Conservation (phyloP, 2,888 invertebrate genomes). For the Athalia circularis region DNA sequence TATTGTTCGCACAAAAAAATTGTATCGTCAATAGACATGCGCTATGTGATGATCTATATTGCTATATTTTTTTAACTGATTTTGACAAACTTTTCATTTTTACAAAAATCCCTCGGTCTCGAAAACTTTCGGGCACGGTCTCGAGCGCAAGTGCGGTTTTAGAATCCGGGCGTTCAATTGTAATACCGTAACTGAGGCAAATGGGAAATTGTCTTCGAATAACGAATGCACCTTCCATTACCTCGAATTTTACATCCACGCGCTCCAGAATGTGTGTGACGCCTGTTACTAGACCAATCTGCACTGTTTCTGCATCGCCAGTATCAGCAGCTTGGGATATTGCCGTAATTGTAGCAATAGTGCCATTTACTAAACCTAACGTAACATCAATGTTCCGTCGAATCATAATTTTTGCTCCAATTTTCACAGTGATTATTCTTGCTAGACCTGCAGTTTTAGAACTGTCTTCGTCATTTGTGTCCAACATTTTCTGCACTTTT, state of each 20-base stretch:
- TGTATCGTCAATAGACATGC: no score
- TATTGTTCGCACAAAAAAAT: no score
- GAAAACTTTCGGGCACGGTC: no score
- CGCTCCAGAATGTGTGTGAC: slow-evolving; percentile 49
- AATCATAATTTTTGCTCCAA: slow-evolving; percentile 56
- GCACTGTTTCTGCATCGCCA: slow-evolving; percentile 50
- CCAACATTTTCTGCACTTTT: slow-evolving; percentile 50
- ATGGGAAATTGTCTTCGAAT: no score
- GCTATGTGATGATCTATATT: no score
- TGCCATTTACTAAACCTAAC: slow-evolving; percentile 59
- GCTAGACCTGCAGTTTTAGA: slow-evolving; percentile 57
- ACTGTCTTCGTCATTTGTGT: slow-evolving; percentile 53
- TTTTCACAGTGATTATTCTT: slow-evolving; percentile 6
- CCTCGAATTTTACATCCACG: not conserved
- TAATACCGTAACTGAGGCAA: no score
- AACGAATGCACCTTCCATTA: no score
- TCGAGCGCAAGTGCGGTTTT: no score
- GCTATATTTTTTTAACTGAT: no score
- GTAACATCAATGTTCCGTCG: slow-evolving; percentile 59
- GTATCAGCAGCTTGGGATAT: slow-evolving; percentile 46
- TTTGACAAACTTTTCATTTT: no score
- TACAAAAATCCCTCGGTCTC: no score
- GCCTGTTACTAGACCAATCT: slow-evolving; percentile 50
- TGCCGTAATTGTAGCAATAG: slow-evolving; percentile 53
- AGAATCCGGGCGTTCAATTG: no score